Conservation (phyloP, 2,113 vertebrate species). For the Bufo bufo region DNA sequence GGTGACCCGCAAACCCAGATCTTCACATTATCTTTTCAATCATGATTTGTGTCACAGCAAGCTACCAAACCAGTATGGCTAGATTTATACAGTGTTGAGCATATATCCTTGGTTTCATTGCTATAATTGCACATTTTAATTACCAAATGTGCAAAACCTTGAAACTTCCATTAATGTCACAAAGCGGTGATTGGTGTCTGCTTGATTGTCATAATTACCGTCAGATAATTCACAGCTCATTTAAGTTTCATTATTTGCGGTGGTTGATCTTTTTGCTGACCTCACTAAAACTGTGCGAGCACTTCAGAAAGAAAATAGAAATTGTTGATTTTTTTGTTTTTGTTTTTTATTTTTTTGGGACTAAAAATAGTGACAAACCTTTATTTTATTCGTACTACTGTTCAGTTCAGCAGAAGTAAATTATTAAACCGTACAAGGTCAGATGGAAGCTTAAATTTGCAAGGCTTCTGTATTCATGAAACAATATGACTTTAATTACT, state of each 20-base stretch:
- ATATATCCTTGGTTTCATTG: too few relatives aligned
- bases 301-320: neutral
- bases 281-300: neutral
- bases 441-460: slow-evolving; percentile 19
- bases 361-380: slow-evolving; percentile 12
- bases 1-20: too few relatives aligned
- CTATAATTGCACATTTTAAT: neutral
- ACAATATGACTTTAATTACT: slow-evolving; percentile 43
- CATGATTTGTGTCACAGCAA: too few relatives aligned
- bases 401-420: neutral
- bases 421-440: slow-evolving; percentile 45
- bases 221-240: neutral
- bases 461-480: slow-evolving; percentile 23
- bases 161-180: neutral
- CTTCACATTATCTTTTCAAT: too few relatives aligned
- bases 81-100: too few relatives aligned
- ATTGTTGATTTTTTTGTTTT: slow-evolving; percentile 31
- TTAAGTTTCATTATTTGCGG: neutral
- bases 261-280: neutral
- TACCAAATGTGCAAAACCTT: neutral
- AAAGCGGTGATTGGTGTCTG: neutral
- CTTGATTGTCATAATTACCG: neutral
- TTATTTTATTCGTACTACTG: neutral
- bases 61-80: too few relatives aligned
- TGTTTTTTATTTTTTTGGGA: neutral